These are phyloP conservation scores for Heptranchias perlo DNA, from an alignment of 2,113 vertebrate genomes.

Conservation along the genomic window DNA sequence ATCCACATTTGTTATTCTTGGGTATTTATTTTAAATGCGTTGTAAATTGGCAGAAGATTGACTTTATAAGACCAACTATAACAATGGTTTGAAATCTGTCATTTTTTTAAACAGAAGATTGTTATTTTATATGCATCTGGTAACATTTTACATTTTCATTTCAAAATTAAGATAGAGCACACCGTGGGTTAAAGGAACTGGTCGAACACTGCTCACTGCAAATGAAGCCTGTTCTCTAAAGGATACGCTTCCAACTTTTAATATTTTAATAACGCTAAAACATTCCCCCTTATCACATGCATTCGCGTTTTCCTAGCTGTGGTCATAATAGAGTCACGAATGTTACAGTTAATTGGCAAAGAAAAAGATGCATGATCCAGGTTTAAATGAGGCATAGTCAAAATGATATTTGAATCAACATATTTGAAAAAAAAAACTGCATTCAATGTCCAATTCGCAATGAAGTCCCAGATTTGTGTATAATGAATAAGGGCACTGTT, in stretches of 20 bases:
- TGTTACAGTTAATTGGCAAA: background rate
- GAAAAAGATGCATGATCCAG: background rate
- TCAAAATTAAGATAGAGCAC: background rate
- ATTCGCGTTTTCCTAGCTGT: background rate
- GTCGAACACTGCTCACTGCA: background rate
- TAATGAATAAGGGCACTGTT: slow-evolving; percentile 16
- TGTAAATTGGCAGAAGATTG: background rate
- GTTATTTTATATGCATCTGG: background rate
- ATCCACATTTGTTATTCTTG: background rate
- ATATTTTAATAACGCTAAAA: background rate
- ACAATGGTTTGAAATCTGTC: background rate
- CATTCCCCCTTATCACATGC: background rate
- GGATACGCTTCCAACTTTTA: background rate
- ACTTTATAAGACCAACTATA: background rate
- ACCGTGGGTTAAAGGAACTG: no score
- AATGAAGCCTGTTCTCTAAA: background rate
- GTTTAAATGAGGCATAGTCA: slow-evolving; percentile 3
- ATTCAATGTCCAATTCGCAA: background rate
- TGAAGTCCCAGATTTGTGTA: background rate
- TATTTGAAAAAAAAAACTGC: background rate
- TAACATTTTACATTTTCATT: background rate
- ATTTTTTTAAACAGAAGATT: background rate
- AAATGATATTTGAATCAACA: background rate
- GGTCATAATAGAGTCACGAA: background rate
- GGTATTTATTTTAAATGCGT: background rate